Percentiles rank a stretch among this genome's conserved stretches.
Evolutionary conservation across 2,797 vertebrate species (phyloP).

Genomic region (Anniella stebbinsi): DNA sequence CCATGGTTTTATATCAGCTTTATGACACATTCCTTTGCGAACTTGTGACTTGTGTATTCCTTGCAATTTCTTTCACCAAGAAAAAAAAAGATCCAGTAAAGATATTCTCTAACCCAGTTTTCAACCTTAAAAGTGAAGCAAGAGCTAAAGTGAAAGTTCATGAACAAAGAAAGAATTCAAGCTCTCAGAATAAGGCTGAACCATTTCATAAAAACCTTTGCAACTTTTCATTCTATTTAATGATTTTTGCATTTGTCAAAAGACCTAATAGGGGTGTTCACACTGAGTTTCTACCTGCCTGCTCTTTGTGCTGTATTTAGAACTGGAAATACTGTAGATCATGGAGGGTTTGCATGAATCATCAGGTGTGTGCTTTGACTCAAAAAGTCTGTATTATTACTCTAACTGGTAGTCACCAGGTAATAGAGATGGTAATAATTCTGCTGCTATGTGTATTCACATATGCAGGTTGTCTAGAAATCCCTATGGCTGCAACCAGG

Average conservation of each 20-base stretch:
- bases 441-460: neutral
- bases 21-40: neutral
- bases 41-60: neutral
- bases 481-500: neutral
- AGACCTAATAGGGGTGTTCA: conserved; percentile 27
- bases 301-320: conserved; percentile 23
- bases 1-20: too few relatives aligned
- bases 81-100: neutral
- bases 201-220: conserved; percentile 10
- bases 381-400: neutral
- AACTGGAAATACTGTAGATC: neutral
- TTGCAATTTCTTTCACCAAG: neutral
- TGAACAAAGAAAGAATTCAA: conserved; percentile 20
- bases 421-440: neutral
- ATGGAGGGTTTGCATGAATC: conserved; percentile 12
- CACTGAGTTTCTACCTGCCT: conserved; percentile 8
- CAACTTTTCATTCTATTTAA: conserved; percentile 23
- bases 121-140: neutral
- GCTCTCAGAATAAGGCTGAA: conserved; percentile 18
- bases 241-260: conserved; percentile 34
- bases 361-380: conserved; percentile 13
- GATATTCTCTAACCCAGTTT: neutral
- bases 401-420: neutral
- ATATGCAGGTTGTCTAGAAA: neutral
- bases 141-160: neutral